Evolutionary conservation across 2,797 vertebrate species (phyloP), one percentile per base, ranked within the genome.

Genomic region (Orestias chungarensis): DNA sequence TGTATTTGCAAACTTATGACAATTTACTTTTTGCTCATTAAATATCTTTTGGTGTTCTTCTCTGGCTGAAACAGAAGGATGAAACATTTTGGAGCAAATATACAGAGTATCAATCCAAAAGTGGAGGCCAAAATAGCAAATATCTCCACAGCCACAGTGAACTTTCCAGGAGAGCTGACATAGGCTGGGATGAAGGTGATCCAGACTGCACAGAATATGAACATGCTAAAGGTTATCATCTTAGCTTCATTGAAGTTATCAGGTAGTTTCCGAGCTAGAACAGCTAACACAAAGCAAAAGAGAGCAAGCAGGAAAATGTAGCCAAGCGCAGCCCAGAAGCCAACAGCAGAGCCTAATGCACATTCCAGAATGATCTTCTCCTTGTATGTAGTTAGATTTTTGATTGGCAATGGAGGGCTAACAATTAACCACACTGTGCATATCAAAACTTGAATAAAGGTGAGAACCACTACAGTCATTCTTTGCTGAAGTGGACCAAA

Each of bases 291-390:
- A 50, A 50, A 25, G 35, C 33, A 62, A 38, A 91, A 68, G 8
- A 71, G 12, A 33, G 89, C 85, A 64, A 91, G 80, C 0, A 92
- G 73, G 4, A 88, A 84, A 0, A 90, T 88, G 73, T 93, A 93
- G 17, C 91, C 86, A 0, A 93, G 82, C 2, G 92, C 88, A 52
- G 80, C 84, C 80, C 83, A 87, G 78, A 93, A 93, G 3, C 87
- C 90, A 3, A 85, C 14, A 23, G 82, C 20, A 70, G 92, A 93
- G 8, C 90, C 91, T 52, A 92, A 84, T 5, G 86, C 87, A 83
- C 92, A 93, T 78, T 92, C 88, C 27, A 93, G 68, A 42, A 93
- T 89, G 50, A 93, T 90, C 43, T 71, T 90, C 43, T 89, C 83
- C 10, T 76, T 91, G 66, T 85, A 85, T 20, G 75, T 78, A 17